Base-by-base conservation (phyloP, 2,113 vertebrate species). In the Phrynosoma platyrhinos region DNA sequence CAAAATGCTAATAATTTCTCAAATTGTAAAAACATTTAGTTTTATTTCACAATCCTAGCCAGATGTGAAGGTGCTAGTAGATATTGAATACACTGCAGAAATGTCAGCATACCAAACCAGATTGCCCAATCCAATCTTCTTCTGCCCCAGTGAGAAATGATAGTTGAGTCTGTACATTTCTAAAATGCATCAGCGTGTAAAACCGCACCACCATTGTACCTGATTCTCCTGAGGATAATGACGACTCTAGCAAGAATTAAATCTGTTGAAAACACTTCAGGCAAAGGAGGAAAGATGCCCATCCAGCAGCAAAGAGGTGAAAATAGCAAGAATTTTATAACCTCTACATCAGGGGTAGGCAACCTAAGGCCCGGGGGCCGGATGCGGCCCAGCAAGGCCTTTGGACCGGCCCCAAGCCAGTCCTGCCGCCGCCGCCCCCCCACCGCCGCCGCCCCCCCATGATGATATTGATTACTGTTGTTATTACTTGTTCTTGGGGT, bases 211-310 rank as follows among this genome's bases (percentile, higher is more conserved):
- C 58, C 79, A 42, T 8, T 53, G 62, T 36, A 78, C 30, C 62
- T 86, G 62, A 79, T 79, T 36, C 20, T 12, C 55, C 25, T 68
- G 40, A 52, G 76, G 42, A 25, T 53, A 79, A 86, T 36, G 36
- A 77, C 47, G 25, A 85, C 58, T 85, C 74, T 47, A 66, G 30
- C 42, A 86, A 79, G 30, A 86, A 86, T 71, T 79, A 53, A 16
- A 36, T 79, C 62, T 69, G 20, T 53, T 53, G 76, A 53, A 40
- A 86, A 86, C 25, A 42, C 27, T 86, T 79, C 20, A 69, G n/a
- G 42, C 36, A 71, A 53, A 32, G 42, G 27, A 32, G 30, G 23
- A 20, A 66, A 52, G 18, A 8, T 77, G 42, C 42, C 68, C 23
- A 85, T 69, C 9, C 2, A 85, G 52, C 64, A 85, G 42, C 40